These are phyloP conservation scores for Buathra laborator DNA, from an alignment of 2,888 invertebrate genomes.

Conservation along the genomic window DNA sequence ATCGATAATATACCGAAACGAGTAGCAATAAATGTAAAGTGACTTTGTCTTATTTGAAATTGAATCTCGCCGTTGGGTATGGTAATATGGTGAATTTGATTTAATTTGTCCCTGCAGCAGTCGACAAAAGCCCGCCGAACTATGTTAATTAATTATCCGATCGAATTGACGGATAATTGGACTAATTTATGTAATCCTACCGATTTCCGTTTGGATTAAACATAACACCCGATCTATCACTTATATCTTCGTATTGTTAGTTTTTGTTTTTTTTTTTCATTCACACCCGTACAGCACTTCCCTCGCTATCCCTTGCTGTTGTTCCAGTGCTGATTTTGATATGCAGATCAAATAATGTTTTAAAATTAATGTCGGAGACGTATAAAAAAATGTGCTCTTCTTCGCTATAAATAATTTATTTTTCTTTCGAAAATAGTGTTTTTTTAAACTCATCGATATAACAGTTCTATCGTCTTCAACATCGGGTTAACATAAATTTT, in stretches of 20 bases:
- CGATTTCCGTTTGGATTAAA: slow-evolving; percentile 29
- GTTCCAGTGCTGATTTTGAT: slow-evolving; percentile 38
- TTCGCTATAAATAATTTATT: background rate
- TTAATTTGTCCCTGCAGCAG: slow-evolving; percentile 2
- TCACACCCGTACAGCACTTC: background rate
- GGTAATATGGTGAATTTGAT: slow-evolving; percentile 13
- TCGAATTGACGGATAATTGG: slow-evolving; percentile 36
- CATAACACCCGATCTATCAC: slow-evolving; percentile 4
- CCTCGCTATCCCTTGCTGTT: background rate
- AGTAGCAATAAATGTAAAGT: slow-evolving; percentile 16
- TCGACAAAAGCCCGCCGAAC: slow-evolving; percentile 19
- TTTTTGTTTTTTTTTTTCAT: background rate
- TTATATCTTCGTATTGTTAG: background rate
- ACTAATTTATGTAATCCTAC: slow-evolving; percentile 49
- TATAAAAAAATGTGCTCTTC: slow-evolving; percentile 9
- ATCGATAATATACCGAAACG: slow-evolving; percentile 21
- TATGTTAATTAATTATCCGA: slow-evolving; percentile 48
- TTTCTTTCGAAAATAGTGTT: background rate
- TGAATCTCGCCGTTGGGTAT: slow-evolving; percentile 16
- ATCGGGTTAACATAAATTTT: background rate
- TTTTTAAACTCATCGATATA: background rate
- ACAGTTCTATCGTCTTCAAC: background rate
- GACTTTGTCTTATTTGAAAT: slow-evolving; percentile 36
- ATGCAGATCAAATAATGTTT: slow-evolving; percentile 35
- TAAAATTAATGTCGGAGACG: background rate